Percentiles rank a stretch among this genome's conserved stretches.
Evolutionary conservation across 2,797 vertebrate species (phyloP).

Genomic region (Squalus acanthias): DNA sequence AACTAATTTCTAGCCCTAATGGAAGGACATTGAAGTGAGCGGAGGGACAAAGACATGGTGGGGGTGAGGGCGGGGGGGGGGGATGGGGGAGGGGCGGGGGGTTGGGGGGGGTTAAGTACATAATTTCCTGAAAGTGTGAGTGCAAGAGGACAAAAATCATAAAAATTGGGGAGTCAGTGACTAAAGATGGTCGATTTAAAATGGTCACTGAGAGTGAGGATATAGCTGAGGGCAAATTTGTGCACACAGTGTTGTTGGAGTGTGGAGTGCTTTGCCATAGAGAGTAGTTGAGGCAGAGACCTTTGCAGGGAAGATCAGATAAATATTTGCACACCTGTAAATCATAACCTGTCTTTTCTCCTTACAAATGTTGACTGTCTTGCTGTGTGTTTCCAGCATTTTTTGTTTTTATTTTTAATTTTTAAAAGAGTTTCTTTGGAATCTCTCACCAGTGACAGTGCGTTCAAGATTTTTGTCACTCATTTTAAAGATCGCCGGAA

Average conservation of each 20-base stretch:
- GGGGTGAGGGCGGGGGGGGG: too few species aligned
- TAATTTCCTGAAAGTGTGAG: background rate
- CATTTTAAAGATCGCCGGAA: background rate
- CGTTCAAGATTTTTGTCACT: background rate
- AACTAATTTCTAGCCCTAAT: too few species aligned
- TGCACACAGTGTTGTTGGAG: background rate
- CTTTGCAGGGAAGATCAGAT: background rate
- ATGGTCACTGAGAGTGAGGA: background rate
- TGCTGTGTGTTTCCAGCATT: background rate
- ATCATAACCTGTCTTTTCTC: background rate
- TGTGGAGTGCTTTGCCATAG: background rate
- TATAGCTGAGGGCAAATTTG: background rate
- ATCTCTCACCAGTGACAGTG: background rate
- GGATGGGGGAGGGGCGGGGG: too few species aligned
- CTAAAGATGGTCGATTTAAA: background rate
- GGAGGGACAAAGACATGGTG: too few species aligned
- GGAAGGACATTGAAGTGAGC: too few species aligned
- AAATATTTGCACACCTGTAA: background rate
- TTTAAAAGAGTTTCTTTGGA: background rate
- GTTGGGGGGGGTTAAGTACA: background rate
- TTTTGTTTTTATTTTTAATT: background rate
- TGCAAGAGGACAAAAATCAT: background rate
- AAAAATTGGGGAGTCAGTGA: background rate
- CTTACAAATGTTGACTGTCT: background rate
- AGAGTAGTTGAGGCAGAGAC: background rate